phyloP scores from a whole-genome alignment of 2,113 vertebrate species.

The Carettochelys insculpta region DNA sequence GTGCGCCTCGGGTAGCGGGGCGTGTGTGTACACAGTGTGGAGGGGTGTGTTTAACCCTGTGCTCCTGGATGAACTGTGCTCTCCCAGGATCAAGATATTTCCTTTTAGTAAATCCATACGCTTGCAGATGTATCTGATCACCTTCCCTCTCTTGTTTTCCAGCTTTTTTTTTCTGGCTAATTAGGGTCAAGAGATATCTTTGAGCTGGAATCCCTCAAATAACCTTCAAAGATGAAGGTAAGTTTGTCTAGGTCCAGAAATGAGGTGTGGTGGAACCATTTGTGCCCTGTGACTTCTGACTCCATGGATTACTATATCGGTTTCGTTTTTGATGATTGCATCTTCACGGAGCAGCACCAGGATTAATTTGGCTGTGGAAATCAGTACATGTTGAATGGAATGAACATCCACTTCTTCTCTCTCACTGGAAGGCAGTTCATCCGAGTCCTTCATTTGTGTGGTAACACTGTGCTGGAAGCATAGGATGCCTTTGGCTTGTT shows the following conservation, averaged over 20 bases:
- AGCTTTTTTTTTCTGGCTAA: slow-evolving; percentile 50
- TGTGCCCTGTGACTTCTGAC: not conserved
- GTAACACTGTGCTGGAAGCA: slow-evolving; percentile 33
- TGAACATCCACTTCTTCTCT: not conserved
- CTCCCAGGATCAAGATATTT: too few species aligned
- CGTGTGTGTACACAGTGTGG: not conserved
- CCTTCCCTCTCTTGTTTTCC: slow-evolving; percentile 32
- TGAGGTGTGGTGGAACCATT: not conserved
- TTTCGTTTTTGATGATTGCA: not conserved
- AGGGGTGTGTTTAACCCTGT: not conserved
- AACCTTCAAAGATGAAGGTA: slow-evolving; percentile 94
- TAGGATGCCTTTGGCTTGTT: slow-evolving; percentile 41
- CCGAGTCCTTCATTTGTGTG: not conserved
- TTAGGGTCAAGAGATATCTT: slow-evolving; percentile 63
- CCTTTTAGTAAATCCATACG: not conserved
- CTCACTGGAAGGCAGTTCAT: not conserved
- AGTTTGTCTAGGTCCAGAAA: slow-evolving; percentile 52
- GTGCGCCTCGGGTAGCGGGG: not conserved
- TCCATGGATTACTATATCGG: not conserved
- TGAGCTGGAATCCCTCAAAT: slow-evolving; percentile 93
- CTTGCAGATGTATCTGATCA: not conserved
- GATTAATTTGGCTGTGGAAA: not conserved
- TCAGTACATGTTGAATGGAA: slow-evolving; percentile 16
- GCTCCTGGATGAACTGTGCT: not conserved
- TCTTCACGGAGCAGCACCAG: not conserved